Evolutionary conservation across 1,140 invertebrate genomes (phyloP), one percentile per base, ranked within the genome.

Genomic region (Drosophila athabasca): DNA sequence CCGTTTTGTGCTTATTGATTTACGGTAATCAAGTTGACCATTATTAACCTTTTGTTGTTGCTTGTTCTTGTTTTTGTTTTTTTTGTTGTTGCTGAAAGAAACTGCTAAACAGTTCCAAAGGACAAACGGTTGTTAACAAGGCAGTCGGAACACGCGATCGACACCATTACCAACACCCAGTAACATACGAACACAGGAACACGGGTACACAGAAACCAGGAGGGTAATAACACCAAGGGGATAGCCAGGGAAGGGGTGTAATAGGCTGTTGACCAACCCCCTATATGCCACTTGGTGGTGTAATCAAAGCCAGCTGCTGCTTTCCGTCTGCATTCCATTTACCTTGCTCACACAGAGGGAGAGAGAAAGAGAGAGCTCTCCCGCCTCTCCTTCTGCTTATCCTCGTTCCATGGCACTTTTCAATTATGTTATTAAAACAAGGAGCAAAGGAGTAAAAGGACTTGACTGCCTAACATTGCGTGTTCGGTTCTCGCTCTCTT

Each of bases 391-490:
- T 13, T 1, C 3, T 39, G 11, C 9, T 39, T 39, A 39, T 39
- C 35, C 35, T 39, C 35, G 35, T 39, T 39, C 35, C 35, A 13
- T 39, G 11, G 35, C 83, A 88, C 85, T 88, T 88, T 88, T 88
- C 83, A 88, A 88, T 88, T 88, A 88, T 88, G 83, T 88, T 88
- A 88, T 88, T 88, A 88, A 82, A 85, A 85, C 77, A 85, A 84
- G 35, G 35, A 39, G 82, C 66, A 69, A 69, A 69, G 64, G 74
- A 75, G 52, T 75, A 72, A 62, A 59, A 81, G 73, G 71, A 75
- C 71, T 54, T 53, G 70, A 79, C 80, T 78, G 69, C 54, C 65
- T 61, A 65, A 54, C 48, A 54, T 80, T 76, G 62, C 71, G 76
- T 74, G 61, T 71, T 35, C 60, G 49, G 57, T 67, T 6, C 39